Base-by-base conservation (phyloP, 2,888 invertebrate species). In the Apamea sordens region DNA sequence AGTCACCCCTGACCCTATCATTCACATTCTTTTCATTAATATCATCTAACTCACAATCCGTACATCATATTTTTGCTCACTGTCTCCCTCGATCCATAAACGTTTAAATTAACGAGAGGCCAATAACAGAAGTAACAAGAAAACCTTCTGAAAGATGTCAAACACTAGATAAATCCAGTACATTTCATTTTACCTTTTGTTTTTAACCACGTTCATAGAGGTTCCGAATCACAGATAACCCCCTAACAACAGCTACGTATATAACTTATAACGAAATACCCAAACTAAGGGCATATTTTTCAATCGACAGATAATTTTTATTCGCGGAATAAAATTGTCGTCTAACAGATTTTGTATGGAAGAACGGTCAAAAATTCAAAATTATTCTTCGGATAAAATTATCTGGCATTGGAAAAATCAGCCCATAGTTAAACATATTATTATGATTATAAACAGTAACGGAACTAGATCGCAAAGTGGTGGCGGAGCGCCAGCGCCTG, bases 381-480 rank as follows among this genome's bases (percentile, higher is more conserved):
- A 0, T 15, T 47, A 15, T 47, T 15, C 47, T 2, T 15, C 13
- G 47, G 13, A 47, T 47, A 15, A 47, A 47, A 47, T 15, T 47
- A 47, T 47, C 15, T 5, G 15, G 15, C 47, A 4, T 15, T 47
- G 47, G 5, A 15, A 47, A 15, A 44, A 44, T 44, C 44, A 47
- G 15, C 15, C 15, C 15, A 3, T 15, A 32, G 6, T 36, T 18
- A 61, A 56, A 78, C 36, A 47, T 24, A 15, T 63, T 21, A 21
- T 21, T 56, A 28, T 83, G 11, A 28, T 73, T 73, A 36, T 59
- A 32, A 76, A 72, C 79, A 96, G 96, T 96, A 85, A 94, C 93
- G 4, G 95, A 96, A 50, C 79, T 96, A 61, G 96, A 96, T 83
- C 95, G 96, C 1, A 94, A 94, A 84, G 96, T 96, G 63, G 94